Evolutionary conservation across 2,888 invertebrate species (phyloP).

Genomic region (Chaitophorus viminalis): DNA sequence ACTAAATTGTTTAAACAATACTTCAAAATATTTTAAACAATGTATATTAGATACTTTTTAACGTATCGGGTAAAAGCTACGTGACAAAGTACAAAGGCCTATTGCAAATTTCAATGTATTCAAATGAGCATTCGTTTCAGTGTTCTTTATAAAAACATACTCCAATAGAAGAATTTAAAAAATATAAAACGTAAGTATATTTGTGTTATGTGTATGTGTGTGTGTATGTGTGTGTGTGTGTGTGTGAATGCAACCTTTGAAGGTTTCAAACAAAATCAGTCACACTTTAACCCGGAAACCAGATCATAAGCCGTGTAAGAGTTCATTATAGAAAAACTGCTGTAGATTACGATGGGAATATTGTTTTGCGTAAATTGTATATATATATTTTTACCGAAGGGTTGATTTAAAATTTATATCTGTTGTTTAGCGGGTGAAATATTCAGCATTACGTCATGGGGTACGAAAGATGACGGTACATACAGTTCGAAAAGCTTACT

Average conservation of each 20-base stretch:
- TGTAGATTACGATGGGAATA: too few species aligned
- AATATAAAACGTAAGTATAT: not conserved
- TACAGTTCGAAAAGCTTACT: too few species aligned
- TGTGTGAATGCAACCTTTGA: not conserved
- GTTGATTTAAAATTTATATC: not conserved
- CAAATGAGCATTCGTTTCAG: not conserved
- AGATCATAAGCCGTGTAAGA: not conserved
- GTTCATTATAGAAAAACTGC: not conserved
- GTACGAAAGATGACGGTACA: too few species aligned
- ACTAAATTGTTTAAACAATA: conserved; percentile 13
- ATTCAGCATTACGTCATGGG: too few species aligned
- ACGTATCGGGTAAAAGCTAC: not conserved
- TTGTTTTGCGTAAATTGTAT: too few species aligned
- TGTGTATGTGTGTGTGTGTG: not conserved
- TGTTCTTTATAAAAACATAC: not conserved
- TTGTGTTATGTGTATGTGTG: not conserved
- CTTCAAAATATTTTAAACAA: not conserved
- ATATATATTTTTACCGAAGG: not conserved
- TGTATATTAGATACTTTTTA: not conserved
- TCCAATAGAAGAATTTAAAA: not conserved
- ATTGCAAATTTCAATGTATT: not conserved
- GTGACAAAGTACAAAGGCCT: conserved; percentile 17
- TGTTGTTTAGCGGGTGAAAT: too few species aligned
- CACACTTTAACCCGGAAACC: not conserved
- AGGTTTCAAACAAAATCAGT: not conserved